Evolutionary conservation across 2,113 vertebrate species (phyloP).

Genomic region (Apaloderma vittatum): DNA sequence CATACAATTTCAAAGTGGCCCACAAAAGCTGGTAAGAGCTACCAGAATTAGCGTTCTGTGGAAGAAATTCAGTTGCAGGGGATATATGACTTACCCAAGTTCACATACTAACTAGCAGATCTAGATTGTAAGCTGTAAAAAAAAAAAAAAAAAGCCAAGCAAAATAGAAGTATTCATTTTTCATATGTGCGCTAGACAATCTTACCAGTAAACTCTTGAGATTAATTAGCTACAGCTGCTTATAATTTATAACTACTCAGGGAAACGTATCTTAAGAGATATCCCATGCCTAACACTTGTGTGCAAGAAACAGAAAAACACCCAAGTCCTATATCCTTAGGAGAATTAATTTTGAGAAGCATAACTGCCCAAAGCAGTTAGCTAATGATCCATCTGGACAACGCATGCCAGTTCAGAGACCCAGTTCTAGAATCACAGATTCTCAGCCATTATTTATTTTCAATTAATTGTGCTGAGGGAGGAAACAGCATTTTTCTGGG

Average conservation of each 20-base stretch:
- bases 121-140: neutral
- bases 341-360: neutral
- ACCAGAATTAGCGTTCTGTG: neutral
- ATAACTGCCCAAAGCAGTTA: neutral
- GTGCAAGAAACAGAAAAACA: neutral
- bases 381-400: neutral
- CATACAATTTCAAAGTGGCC: neutral
- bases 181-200: neutral
- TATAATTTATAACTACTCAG: neutral
- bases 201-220: neutral
- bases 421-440: neutral
- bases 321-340: neutral
- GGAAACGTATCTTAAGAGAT: neutral
- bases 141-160: neutral
- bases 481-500: fast-evolving
- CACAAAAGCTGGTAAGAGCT: neutral
- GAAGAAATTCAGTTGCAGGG: neutral
- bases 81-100: neutral
- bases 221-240: constrained; percentile 24
- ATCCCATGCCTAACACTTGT: neutral
- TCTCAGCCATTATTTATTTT: neutral
- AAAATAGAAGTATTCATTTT: neutral
- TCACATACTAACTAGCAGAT: neutral
- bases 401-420: fast-evolving
- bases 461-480: neutral